Percentiles rank a stretch among this genome's conserved stretches.
phyloP scores from a whole-genome alignment of 2,797 vertebrate species.

The Pipistrellus pygmaeus region DNA sequence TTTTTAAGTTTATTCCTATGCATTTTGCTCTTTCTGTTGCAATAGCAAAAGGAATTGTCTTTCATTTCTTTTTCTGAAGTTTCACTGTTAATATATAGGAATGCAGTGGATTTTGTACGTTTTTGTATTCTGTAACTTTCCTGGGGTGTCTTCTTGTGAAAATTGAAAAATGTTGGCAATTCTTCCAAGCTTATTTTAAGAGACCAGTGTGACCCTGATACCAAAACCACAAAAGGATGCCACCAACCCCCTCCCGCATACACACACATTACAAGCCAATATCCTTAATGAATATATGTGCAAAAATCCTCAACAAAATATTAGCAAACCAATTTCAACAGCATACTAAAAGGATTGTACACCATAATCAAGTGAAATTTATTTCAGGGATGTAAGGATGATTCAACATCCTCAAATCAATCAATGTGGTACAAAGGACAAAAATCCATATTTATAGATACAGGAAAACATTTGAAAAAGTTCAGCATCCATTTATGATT shows the following conservation, averaged over 20 bases:
- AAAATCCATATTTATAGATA: background rate
- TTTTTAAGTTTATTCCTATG: background rate
- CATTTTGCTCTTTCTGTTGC: background rate
- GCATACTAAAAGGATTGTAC: background rate
- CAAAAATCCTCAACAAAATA: background rate
- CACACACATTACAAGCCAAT: background rate
- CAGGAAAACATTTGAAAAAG: background rate
- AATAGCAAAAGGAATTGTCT: background rate
- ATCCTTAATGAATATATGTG: background rate
- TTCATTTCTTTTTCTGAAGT: background rate
- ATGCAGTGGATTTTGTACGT: background rate
- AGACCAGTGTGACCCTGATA: background rate
- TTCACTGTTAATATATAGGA: background rate
- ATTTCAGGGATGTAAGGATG: background rate
- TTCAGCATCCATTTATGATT: background rate
- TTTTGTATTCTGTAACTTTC: background rate
- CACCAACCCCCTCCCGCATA: no score
- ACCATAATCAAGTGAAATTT: background rate
- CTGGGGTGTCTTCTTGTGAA: constrained; percentile 23
- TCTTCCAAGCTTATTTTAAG: background rate
- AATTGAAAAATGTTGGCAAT: background rate
- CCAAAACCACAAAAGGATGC: background rate
- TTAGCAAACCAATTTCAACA: background rate
- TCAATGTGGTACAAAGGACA: background rate
- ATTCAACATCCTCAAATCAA: background rate